Base-by-base conservation (phyloP, 1,140 invertebrate genomes). In the Harlomillsia oculata region DNA sequence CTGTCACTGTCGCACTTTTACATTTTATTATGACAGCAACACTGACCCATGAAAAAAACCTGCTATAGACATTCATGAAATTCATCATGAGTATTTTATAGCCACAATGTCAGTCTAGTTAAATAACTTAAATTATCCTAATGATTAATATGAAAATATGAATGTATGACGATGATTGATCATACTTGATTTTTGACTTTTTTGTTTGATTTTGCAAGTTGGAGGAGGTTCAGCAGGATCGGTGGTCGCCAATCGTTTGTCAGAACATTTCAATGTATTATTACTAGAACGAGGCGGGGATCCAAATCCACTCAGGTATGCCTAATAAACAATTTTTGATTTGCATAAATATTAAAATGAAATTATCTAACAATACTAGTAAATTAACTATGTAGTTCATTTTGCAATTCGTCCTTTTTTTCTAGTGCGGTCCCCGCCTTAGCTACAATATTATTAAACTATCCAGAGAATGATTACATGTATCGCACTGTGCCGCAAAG, bases 401-500 rank as follows among this genome's bases (percentile, higher is more conserved):
- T 34, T 34, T 34, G 9, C 9, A 34, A 34, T 34, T 34, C 9
- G 32, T 9, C 32, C n/a, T 34, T 34, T 34, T 34, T 34, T 34
- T 34, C n/a, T 34, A 32, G 53, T 23, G 49, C 80, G 66, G 67
- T 83, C 14, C 81, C 82, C 0, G 73, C 67, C 0, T 63, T 80
- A 1, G 66, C 78, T 9, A 67, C 78, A 21, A 44, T 66, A 0
- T 55, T 71, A 13, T 65, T 78, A 1, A 85, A 89, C 68, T 74
- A 78, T 18, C 80, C 80, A 1, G 74, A 69, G 0, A 71, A 76
- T n/a, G 82, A 84, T 63, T 89, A 84, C 77, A 67, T 74, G 39
- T 87, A 84, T 65, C 69, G 75, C 53, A 81, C 81, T 0, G 78
- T 82, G 40, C 74, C 77, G 0, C 75, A 82, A 60, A 64, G 65